phyloP scores from a whole-genome alignment of 2,888 invertebrate genomes.

The Ommatoiulus sabulosus region DNA sequence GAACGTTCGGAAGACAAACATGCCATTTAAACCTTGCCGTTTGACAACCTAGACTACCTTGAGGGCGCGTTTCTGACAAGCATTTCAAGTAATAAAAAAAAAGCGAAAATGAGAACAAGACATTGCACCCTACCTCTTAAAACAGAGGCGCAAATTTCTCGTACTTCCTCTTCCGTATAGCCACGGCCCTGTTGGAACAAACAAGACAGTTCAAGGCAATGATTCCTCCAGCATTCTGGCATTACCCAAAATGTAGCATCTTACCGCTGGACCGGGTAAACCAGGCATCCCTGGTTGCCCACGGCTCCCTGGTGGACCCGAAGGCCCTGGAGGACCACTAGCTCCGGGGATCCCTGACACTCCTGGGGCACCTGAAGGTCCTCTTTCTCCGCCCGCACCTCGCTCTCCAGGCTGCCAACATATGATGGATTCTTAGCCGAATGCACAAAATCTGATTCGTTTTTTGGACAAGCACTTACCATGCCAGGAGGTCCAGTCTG shows the following conservation, averaged over 20 bases:
- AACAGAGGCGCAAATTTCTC: conserved; percentile 83
- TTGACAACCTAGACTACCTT: too few relatives aligned
- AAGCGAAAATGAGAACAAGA: not conserved
- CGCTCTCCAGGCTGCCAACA: conserved; percentile 72
- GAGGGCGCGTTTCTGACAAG: too few relatives aligned
- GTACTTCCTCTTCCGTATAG: conserved; percentile 79
- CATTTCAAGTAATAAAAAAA: too few relatives aligned
- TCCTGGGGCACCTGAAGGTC: conserved; percentile 71
- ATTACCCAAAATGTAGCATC: conserved; percentile 56
- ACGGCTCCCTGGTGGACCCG: conserved; percentile 72
- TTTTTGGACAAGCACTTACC: conserved; percentile 65
- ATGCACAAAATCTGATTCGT: not conserved
- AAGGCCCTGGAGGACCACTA: conserved; percentile 74
- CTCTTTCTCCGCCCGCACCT: conserved; percentile 73
- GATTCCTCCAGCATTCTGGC: not conserved
- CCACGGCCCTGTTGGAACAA: conserved; percentile 73
- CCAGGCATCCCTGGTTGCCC: conserved; percentile 68
- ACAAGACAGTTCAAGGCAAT: conserved; percentile 52
- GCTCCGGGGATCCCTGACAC: conserved; percentile 73
- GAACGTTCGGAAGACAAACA: too few relatives aligned
- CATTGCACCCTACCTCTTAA: conserved; percentile 75
- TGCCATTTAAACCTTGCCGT: too few relatives aligned
- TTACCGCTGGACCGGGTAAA: conserved; percentile 66
- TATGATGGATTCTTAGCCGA: not conserved
- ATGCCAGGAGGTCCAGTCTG: conserved; percentile 70